phyloP scores from a whole-genome alignment of 2,113 vertebrate species.

The Acrocephalus kingi region DNA sequence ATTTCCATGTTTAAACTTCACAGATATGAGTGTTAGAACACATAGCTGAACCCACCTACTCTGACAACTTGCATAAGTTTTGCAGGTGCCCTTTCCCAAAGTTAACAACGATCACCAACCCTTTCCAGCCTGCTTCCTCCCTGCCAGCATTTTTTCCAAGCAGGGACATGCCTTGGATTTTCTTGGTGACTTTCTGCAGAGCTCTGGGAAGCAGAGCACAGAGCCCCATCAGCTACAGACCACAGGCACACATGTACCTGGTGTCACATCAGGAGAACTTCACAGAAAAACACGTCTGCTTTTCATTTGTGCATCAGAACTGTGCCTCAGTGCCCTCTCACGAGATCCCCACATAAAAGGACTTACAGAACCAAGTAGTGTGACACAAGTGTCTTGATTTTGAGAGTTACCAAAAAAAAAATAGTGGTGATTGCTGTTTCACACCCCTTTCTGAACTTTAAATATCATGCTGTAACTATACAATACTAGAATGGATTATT shows the following conservation, averaged over 20 bases:
- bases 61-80: not conserved
- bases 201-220: not conserved
- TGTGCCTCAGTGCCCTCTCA: not conserved
- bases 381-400: not conserved
- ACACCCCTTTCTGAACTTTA: not conserved
- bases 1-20: not conserved
- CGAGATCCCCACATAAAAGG: not conserved
- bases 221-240: not conserved
- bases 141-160: not conserved
- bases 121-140: not conserved
- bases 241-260: rapidly evolving
- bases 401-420: not conserved
- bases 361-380: not conserved
- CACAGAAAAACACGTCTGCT: not conserved
- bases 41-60: not conserved
- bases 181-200: not conserved
- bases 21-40: not conserved
- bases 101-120: not conserved
- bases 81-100: not conserved
- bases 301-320: not conserved
- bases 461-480: not conserved
- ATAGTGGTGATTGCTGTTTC: not conserved
- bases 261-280: not conserved
- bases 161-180: not conserved
- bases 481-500: not conserved